Evolutionary conservation across 1,140 invertebrate species (phyloP).

Genomic region (Goniozus legneri): DNA sequence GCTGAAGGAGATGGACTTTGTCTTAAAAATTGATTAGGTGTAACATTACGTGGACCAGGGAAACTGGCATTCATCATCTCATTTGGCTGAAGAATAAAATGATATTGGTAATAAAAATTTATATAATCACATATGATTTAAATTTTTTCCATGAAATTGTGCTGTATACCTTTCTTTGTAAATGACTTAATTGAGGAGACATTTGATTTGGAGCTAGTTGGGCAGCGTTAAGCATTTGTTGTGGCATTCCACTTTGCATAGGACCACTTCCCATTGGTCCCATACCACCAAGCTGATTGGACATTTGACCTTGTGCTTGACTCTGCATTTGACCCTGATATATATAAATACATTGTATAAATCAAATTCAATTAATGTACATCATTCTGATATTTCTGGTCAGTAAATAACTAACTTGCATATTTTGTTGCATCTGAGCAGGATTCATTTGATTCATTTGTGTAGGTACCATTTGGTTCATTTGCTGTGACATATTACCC

Average conservation of each 20-base stretch:
- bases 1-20: conserved; percentile 69
- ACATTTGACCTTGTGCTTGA: conserved; percentile 55
- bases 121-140: background rate
- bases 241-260: conserved; percentile 49
- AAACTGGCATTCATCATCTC: conserved; percentile 54
- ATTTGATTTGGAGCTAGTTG: conserved; percentile 59
- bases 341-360: conserved; percentile 6
- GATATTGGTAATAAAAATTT: background rate
- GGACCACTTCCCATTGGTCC: conserved; percentile 36
- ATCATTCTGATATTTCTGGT: background rate
- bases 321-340: conserved; percentile 49
- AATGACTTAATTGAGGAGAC: conserved; percentile 55
- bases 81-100: conserved; percentile 32
- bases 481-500: conserved; percentile 44
- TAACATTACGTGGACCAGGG: conserved; percentile 57
- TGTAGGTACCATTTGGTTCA: conserved; percentile 43
- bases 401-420: conserved; percentile 38
- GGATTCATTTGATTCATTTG: conserved; percentile 41
- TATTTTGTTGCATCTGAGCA: conserved; percentile 46
- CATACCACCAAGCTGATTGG: conserved; percentile 48
- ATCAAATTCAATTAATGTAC: background rate
- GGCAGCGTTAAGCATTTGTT: conserved; percentile 52
- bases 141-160: background rate
- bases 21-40: conserved; percentile 64
- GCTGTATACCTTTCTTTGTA: conserved; percentile 48